A percentile compares a stretch with the other conserved stretches of the same genome.
Evolutionary conservation across 2,888 invertebrate genomes (phyloP).

Genomic region (Dicyrtoma fusca): DNA sequence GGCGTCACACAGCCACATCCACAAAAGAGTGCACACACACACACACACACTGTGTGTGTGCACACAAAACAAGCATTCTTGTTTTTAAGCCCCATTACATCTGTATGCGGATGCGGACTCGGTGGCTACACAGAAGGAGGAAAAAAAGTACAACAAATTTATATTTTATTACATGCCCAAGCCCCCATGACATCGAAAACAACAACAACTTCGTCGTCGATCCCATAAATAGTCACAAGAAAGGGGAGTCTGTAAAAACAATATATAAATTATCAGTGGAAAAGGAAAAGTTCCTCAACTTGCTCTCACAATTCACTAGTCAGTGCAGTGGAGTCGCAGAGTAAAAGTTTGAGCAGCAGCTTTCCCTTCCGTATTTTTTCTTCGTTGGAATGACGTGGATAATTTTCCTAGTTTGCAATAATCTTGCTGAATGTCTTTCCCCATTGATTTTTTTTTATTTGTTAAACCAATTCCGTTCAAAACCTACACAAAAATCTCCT

Average conservation of each 20-base stretch:
- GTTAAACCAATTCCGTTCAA: no score
- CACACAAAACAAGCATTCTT: background rate
- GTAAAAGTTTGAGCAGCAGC: background rate
- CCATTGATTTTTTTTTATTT: no score
- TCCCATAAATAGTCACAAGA: background rate
- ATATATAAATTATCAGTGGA: conserved; percentile 27
- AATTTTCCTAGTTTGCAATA: background rate
- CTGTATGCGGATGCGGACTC: background rate
- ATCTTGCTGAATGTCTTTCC: background rate
- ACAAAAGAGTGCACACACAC: background rate
- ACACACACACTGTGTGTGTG: background rate
- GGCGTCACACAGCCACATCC: conserved; percentile 1
- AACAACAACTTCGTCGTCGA: background rate
- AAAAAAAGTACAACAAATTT: background rate
- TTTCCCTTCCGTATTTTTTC: background rate
- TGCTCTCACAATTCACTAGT: background rate
- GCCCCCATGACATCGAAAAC: background rate
- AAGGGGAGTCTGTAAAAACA: conserved; percentile 18
- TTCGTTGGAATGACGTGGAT: background rate
- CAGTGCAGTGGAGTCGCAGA: background rate
- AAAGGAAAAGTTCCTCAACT: conserved; percentile 4
- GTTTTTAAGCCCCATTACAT: background rate
- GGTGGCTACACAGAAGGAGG: background rate
- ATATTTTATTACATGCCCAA: background rate
- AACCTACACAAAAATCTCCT: no score